Conservation (phyloP, 2,888 invertebrate genomes). For the Periphyllus acericola region DNA sequence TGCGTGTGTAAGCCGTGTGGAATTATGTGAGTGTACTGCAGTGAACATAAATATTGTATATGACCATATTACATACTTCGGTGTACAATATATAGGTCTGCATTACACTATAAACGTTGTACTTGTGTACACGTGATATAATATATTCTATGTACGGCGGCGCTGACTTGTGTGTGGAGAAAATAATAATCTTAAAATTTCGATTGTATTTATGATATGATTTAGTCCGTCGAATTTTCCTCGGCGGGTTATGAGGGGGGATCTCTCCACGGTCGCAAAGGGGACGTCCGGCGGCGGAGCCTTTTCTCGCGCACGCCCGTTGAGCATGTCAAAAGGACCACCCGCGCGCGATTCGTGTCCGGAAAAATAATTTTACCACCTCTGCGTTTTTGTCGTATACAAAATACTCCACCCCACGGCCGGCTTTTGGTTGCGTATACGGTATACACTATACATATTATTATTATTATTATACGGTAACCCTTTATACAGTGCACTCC, state of each 20-base stretch:
- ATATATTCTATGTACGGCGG: too few relatives aligned
- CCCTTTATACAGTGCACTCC: too few relatives aligned
- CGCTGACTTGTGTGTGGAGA: too few relatives aligned
- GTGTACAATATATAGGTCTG: too few relatives aligned
- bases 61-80: too few relatives aligned
- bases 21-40: not conserved
- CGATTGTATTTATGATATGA: not conserved
- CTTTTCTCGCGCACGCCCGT: constrained; percentile 55
- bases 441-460: too few relatives aligned
- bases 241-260: not conserved
- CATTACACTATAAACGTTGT: too few relatives aligned
- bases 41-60: not conserved
- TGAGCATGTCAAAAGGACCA: constrained; percentile 32
- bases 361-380: constrained; percentile 45
- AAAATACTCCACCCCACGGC: not conserved
- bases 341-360: constrained; percentile 28
- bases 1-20: not conserved
- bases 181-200: not conserved
- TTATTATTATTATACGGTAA: too few relatives aligned
- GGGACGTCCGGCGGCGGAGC: constrained; percentile 52
- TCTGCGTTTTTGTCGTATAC: constrained; percentile 9
- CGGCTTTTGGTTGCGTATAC: not conserved
- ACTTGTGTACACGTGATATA: not conserved
- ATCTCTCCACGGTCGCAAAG: not conserved
- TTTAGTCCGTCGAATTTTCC: not conserved